Conservation (phyloP, 1,140 invertebrate genomes). For the Lepidurus arcticus region DNA sequence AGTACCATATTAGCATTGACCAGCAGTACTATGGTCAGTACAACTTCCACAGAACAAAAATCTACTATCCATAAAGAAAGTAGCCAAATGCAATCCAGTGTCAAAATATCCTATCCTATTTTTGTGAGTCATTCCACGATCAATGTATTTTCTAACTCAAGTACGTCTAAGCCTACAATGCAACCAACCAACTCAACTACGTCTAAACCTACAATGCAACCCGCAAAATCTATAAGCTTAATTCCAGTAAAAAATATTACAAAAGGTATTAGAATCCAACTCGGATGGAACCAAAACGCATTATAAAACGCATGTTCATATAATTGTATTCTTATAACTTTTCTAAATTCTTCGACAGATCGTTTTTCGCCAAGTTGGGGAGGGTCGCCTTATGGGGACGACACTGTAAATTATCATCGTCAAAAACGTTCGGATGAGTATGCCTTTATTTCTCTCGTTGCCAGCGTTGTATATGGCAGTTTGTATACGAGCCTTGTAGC, state of each 20-base stretch:
- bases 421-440: not conserved
- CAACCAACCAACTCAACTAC: not conserved
- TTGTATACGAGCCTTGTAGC: conserved; percentile 23
- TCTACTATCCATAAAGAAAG: no score
- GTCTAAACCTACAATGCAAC: not conserved
- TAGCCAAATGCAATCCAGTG: no score
- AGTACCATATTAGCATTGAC: no score
- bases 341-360: not conserved
- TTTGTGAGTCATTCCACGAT: no score
- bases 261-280: not conserved
- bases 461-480: conserved; percentile 21
- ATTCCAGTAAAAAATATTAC: not conserved
- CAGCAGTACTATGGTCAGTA: no score
- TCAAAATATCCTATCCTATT: no score
- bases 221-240: not conserved
- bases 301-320: no score
- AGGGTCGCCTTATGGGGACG: not conserved
- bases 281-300: not conserved
- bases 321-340: not conserved
- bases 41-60: no score
- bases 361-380: not conserved
- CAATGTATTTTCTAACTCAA: not conserved
- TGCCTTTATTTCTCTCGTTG: conserved; percentile 26
- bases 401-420: not conserved
- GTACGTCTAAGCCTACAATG: not conserved